Evolutionary conservation across 1,140 invertebrate species (phyloP).

Genomic region (Tetraneura akinire): DNA sequence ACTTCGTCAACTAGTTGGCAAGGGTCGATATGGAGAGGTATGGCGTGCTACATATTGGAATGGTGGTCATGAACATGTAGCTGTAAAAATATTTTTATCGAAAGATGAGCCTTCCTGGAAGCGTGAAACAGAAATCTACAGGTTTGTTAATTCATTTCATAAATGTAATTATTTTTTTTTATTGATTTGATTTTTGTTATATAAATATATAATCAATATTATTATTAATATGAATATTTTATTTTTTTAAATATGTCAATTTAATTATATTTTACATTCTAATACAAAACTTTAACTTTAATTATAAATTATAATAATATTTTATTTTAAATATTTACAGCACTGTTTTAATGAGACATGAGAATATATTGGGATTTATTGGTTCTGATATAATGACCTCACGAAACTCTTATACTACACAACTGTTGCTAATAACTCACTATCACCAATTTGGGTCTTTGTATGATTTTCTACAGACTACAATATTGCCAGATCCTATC

Average conservation of each 20-base stretch:
- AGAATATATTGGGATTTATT: slow-evolving; percentile 88
- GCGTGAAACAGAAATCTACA: slow-evolving; percentile 88
- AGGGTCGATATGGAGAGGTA: slow-evolving; percentile 84
- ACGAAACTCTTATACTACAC: slow-evolving; percentile 74
- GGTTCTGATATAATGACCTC: slow-evolving; percentile 84
- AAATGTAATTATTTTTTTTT: no score
- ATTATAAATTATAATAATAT: no score
- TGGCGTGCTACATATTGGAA: slow-evolving; percentile 81
- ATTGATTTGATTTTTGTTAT: no score
- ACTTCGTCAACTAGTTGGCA: slow-evolving; percentile 76
- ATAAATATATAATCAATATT: no score
- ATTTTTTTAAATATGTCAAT: no score
- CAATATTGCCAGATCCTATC: background rate
- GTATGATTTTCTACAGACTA: slow-evolving; percentile 80
- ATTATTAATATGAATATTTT: no score
- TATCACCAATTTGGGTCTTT: slow-evolving; percentile 91
- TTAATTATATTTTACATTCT: no score
- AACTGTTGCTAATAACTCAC: slow-evolving; percentile 88
- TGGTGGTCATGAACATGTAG: slow-evolving; percentile 73
- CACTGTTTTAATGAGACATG: slow-evolving; percentile 77
- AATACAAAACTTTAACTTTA: no score
- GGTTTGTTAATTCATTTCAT: slow-evolving; percentile 56
- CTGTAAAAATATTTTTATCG: slow-evolving; percentile 89
- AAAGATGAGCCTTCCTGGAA: slow-evolving; percentile 86
- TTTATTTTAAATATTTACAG: background rate